Conservation (phyloP, 1,140 invertebrate genomes). For the Meloidogyne hapla region DNA sequence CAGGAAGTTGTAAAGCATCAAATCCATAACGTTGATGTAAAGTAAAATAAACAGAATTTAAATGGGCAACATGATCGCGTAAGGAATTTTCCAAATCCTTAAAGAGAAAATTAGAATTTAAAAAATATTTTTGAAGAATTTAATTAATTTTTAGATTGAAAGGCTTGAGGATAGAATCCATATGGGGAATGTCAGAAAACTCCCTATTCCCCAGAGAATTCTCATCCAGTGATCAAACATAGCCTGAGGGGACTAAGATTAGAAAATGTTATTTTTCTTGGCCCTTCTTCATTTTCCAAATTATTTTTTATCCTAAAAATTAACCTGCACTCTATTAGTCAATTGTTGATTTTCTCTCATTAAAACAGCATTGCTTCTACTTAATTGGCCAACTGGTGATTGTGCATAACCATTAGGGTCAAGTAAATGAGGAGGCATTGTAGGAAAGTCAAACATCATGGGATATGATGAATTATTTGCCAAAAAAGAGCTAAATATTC, state of each 20-base stretch:
- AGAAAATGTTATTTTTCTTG: too few species aligned
- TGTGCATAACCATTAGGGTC: background rate
- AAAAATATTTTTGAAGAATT: too few species aligned
- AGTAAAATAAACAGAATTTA: conserved; percentile 46
- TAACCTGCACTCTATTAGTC: conserved; percentile 28
- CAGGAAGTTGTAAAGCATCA: conserved; percentile 43
- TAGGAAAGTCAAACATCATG: conserved; percentile 26
- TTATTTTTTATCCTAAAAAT: background rate
- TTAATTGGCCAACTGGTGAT: conserved; percentile 35
- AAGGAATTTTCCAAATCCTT: conserved; percentile 34
- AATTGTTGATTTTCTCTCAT: conserved; percentile 40
- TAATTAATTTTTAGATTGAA: background rate
- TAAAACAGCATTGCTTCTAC: conserved; percentile 33
- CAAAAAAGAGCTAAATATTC: conserved; percentile 4
- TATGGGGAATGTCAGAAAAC: background rate
- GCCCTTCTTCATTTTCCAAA: background rate
- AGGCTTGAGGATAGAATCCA: too few species aligned
- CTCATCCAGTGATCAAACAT: too few species aligned
- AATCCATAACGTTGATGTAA: conserved; percentile 35
- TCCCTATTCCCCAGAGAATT: too few species aligned
- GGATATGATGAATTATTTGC: background rate
- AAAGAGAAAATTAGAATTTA: conserved; percentile 24
- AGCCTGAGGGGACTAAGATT: too few species aligned
- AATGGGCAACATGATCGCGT: conserved; percentile 39
- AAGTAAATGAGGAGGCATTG: background rate